phyloP scores from a whole-genome alignment of 2,888 invertebrate genomes.

The Rotaria sp. region DNA sequence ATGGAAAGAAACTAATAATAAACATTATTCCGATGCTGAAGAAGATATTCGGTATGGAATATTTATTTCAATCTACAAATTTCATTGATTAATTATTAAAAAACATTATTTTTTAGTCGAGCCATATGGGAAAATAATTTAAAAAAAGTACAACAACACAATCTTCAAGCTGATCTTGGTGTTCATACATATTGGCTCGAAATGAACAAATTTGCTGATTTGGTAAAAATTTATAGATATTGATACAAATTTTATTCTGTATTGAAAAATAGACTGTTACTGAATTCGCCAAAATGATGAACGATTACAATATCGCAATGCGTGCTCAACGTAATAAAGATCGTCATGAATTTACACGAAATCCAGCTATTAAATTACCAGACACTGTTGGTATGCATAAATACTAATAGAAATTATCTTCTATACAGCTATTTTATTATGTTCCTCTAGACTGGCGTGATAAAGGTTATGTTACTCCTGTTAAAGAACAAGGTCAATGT shows the following conservation, averaged over 20 bases:
- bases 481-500: conserved; percentile 57
- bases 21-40: no score
- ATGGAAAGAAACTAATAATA: no score
- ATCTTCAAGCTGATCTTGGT: conserved; percentile 46
- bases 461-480: conserved; percentile 41
- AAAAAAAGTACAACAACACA: conserved; percentile 45
- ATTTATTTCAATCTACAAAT: no score
- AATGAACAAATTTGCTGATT: conserved; percentile 50
- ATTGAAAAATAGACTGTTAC: neutral
- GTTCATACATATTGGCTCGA: conserved; percentile 46
- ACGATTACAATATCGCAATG: neutral
- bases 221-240: conserved; percentile 47
- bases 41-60: no score
- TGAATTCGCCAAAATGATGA: neutral
- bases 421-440: neutral
- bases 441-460: conserved; percentile 37
- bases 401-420: neutral
- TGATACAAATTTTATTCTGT: no score
- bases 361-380: neutral
- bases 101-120: no score
- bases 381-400: neutral
- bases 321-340: neutral
- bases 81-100: no score
- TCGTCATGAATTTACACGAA: neutral
- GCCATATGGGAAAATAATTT: conserved; percentile 46